Evolutionary conservation across 2,797 vertebrate species (phyloP).

Genomic region (Botia almorhae): DNA sequence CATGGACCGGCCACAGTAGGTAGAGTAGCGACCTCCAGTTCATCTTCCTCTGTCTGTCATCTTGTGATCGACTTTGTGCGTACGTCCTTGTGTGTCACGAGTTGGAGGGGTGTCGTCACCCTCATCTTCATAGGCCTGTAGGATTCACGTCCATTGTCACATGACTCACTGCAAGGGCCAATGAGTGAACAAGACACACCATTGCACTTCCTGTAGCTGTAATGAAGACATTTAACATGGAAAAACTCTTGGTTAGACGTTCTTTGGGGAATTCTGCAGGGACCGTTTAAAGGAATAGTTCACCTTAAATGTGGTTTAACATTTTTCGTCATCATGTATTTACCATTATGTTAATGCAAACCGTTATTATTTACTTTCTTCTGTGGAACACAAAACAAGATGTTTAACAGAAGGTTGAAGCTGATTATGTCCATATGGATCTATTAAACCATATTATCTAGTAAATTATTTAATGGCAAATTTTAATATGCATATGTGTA

Average conservation of each 20-base stretch:
- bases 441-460: too few species aligned
- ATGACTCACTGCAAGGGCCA: conserved; percentile 60
- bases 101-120: conserved; percentile 44
- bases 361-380: neutral
- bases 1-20: conserved; percentile 43
- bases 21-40: conserved; percentile 26
- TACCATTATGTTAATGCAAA: neutral
- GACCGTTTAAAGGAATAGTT: neutral
- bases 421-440: too few species aligned
- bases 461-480: too few species aligned
- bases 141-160: conserved; percentile 44
- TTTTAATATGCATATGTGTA: too few species aligned
- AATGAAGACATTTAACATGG: neutral
- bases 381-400: neutral
- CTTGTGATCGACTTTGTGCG: conserved; percentile 57
- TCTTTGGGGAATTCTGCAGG: neutral
- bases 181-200: conserved; percentile 20
- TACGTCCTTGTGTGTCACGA: conserved; percentile 31
- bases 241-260: neutral
- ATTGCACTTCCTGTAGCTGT: neutral
- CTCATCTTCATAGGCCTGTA: conserved; percentile 43
- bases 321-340: neutral
- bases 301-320: neutral
- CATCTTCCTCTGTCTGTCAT: conserved; percentile 54
- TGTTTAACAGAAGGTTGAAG: too few species aligned